Evolutionary conservation across 2,797 vertebrate genomes (phyloP).

Genomic region (Parotocinclus haroldoi): DNA sequence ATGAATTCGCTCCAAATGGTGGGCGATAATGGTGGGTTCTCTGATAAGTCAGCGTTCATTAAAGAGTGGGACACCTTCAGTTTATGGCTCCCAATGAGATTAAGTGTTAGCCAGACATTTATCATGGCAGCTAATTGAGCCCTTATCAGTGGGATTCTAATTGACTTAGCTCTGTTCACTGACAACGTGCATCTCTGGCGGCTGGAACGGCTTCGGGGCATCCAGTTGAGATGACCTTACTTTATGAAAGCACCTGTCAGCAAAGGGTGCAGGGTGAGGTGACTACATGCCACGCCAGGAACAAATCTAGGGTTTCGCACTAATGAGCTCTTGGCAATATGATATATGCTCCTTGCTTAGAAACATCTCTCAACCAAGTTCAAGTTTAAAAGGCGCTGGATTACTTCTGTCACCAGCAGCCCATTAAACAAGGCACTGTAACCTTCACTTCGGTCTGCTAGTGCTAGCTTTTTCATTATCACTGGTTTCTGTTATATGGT

Average conservation of each 20-base stretch:
- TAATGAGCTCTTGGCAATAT: slow-evolving; percentile 52
- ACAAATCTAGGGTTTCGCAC: slow-evolving; percentile 47
- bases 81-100: slow-evolving; percentile 59
- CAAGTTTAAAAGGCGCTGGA: slow-evolving; percentile 30
- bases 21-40: slow-evolving; percentile 27
- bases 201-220: not conserved
- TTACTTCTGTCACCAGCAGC: too few species aligned
- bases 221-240: slow-evolving; percentile 12
- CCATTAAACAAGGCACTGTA: too few species aligned
- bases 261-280: slow-evolving; percentile 25
- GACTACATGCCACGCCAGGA: slow-evolving; percentile 25
- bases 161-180: slow-evolving; percentile 46
- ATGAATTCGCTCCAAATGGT: slow-evolving; percentile 17
- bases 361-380: slow-evolving; percentile 34
- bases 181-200: slow-evolving; percentile 23
- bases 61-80: slow-evolving; percentile 44
- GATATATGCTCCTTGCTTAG: slow-evolving; percentile 41
- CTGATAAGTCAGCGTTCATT: slow-evolving; percentile 57
- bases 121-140: slow-evolving; percentile 59
- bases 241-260: slow-evolving; percentile 36
- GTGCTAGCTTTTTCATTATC: too few species aligned
- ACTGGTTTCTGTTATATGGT: too few species aligned
- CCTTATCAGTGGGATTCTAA: slow-evolving; percentile 53
- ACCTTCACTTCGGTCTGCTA: too few species aligned
- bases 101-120: slow-evolving; percentile 62